Evolutionary conservation across 2,888 invertebrate genomes (phyloP).

Genomic region (Neria commutata): DNA sequence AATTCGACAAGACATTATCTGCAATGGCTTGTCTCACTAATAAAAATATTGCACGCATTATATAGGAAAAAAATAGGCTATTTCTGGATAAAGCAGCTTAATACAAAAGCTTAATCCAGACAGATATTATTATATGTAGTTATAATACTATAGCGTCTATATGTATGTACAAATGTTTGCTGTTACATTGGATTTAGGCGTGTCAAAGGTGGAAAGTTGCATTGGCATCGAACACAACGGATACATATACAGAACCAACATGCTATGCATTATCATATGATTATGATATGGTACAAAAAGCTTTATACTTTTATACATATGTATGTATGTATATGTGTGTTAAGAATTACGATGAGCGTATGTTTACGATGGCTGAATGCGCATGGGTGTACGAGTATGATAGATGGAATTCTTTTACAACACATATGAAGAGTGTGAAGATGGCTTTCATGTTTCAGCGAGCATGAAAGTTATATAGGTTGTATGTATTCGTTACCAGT

Average conservation of each 20-base stretch:
- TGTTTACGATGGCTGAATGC: not conserved
- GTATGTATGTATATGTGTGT: not conserved
- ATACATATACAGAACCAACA: not conserved
- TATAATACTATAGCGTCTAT: no score
- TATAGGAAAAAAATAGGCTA: no score
- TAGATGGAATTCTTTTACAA: not conserved
- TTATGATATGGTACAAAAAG: not conserved
- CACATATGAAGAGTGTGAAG: not conserved
- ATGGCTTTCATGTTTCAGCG: constrained; percentile 3
- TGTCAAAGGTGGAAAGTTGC: no score
- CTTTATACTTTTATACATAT: not conserved
- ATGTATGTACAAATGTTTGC: no score
- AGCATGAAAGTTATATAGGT: constrained; percentile 24
- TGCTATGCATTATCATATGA: not conserved
- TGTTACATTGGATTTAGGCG: no score
- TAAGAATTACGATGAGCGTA: not conserved
- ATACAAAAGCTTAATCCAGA: no score
- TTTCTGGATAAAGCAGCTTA: no score
- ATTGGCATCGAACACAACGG: no score
- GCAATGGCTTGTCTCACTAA: no score
- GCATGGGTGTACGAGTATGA: constrained; percentile 11
- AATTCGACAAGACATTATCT: no score
- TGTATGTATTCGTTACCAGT: constrained; percentile 53
- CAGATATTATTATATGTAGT: no score
- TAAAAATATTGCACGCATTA: no score